Conservation (phyloP, 1,140 invertebrate genomes). For the Trachelipus rathkii region DNA sequence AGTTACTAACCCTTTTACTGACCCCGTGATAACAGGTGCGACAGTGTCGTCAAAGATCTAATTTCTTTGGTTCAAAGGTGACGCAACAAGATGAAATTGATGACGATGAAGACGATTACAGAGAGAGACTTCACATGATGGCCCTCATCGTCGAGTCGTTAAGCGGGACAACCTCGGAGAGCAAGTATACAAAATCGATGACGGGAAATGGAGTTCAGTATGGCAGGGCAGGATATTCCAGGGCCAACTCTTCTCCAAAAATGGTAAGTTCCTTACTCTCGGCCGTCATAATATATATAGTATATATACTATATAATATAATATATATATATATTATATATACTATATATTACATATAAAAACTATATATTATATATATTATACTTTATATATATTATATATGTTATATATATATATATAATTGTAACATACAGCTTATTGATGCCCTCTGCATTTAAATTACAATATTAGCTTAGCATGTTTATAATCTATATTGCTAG, state of each 20-base stretch:
- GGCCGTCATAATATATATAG: no score
- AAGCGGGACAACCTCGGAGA: neutral
- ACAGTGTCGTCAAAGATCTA: neutral
- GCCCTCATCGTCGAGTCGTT: neutral
- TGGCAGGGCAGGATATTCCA: neutral
- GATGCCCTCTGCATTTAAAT: no score
- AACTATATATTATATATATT: no score
- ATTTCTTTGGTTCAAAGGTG: constrained; percentile 9
- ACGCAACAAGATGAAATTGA: neutral
- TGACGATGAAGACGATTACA: neutral
- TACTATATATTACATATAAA: no score
- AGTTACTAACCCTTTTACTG: neutral
- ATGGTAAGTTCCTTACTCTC: neutral
- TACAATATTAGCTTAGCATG: no score
- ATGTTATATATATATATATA: no score
- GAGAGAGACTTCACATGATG: neutral
- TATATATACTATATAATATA: no score
- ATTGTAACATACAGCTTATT: no score
- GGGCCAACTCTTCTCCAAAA: neutral
- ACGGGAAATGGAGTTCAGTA: neutral
- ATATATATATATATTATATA: no score
- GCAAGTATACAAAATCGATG: neutral
- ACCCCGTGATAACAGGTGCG: neutral
- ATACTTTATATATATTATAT: no score
- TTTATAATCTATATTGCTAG: no score